Evolutionary conservation across 2,888 invertebrate species (phyloP).

Genomic region (Maniola hyperantus): DNA sequence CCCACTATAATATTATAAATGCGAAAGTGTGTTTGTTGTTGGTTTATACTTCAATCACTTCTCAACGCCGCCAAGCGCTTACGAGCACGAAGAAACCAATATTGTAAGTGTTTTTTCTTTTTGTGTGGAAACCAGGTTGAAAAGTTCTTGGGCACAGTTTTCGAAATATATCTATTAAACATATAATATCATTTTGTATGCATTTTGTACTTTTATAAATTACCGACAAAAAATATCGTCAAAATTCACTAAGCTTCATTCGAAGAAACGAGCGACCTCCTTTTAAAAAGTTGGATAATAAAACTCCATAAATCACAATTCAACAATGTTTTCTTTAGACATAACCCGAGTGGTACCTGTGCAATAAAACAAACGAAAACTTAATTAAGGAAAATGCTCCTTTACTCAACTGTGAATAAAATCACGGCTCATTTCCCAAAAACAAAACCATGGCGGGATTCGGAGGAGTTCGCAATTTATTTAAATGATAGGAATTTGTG

Average conservation of each 20-base stretch:
- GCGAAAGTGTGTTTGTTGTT: too few relatives aligned
- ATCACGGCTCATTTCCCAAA: slow-evolving; percentile 16
- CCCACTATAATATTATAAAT: too few relatives aligned
- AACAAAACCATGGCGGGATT: not conserved
- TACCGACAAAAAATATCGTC: not conserved
- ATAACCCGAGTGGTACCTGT: not conserved
- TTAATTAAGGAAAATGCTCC: slow-evolving; percentile 16
- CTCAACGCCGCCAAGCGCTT: too few relatives aligned
- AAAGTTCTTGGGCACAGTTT: too few relatives aligned
- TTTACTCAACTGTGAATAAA: slow-evolving; percentile 1
- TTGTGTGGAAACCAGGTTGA: too few relatives aligned
- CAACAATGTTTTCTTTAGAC: slow-evolving; percentile 1
- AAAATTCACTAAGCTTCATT: too few relatives aligned
- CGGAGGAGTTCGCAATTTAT: not conserved
- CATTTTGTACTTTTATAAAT: not conserved
- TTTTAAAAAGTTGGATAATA: not conserved
- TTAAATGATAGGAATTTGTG: not conserved
- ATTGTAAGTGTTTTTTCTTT: too few relatives aligned
- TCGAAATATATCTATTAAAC: too few relatives aligned
- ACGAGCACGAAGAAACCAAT: too few relatives aligned
- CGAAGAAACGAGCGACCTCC: too few relatives aligned
- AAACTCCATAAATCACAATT: not conserved
- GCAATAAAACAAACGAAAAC: slow-evolving; percentile 4
- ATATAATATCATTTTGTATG: too few relatives aligned
- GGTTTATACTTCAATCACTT: too few relatives aligned